Percentiles rank a stretch among this genome's conserved stretches.
Evolutionary conservation across 2,888 invertebrate genomes (phyloP).

Genomic region (Trichogramma evanescens): DNA sequence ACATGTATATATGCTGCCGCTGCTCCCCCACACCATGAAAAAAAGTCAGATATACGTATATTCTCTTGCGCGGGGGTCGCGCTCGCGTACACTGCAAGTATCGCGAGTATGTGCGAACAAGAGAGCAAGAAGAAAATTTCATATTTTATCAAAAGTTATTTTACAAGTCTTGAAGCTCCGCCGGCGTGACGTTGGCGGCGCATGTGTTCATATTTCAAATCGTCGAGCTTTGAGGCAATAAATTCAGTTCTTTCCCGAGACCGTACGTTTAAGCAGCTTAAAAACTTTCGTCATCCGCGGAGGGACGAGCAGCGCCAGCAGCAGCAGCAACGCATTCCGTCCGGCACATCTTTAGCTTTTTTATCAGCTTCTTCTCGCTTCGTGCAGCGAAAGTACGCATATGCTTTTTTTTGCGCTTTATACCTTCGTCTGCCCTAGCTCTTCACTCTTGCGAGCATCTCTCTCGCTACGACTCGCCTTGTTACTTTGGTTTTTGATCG

Average conservation of each 20-base stretch:
- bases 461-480: no score
- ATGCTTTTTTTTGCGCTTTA: no score
- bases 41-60: neutral
- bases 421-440: no score
- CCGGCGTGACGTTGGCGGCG: neutral
- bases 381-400: no score
- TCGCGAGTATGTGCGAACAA: no score
- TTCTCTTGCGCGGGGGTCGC: no score
- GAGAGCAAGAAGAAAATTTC: conserved; percentile 1
- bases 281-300: conserved; percentile 26
- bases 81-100: no score
- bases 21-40: neutral
- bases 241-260: conserved; percentile 25
- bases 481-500: no score
- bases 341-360: neutral
- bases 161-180: conserved; percentile 13
- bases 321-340: no score
- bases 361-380: conserved; percentile 13
- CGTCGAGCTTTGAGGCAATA: conserved; percentile 22
- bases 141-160: conserved; percentile 14
- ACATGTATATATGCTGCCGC: no score
- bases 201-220: conserved; percentile 28
- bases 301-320: no score
- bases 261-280: conserved; percentile 32
- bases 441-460: no score